Evolutionary conservation across 2,888 invertebrate species (phyloP), one percentile per base, ranked within the genome.

Genomic region (Actias luna): DNA sequence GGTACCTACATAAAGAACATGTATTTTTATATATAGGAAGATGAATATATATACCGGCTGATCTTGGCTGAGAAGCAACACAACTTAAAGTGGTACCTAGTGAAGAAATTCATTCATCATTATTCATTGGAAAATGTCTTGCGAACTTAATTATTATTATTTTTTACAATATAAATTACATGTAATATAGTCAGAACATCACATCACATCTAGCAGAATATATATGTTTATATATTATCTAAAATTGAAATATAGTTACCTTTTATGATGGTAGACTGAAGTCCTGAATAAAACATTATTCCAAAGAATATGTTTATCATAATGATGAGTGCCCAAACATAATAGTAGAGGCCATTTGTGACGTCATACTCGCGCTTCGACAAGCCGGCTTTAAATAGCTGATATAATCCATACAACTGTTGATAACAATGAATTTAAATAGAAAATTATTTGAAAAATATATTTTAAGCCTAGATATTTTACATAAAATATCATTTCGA

Each of bases 231-330:
- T 10, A 12, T 58, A 35, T 14, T 29, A 33, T 42, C 18, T 27
- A 59, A 59, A 10, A 31, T 18, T 33, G 58, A 63, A 46, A 33
- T n/a, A 33, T 31, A 31, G 5, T 29, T 61, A 63, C 92, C 89
- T 87, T 90, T 75, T 68, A 92, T 88, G 60, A 92, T 92, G 22
- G 92, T 87, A 42, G 92, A 90, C 67, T 92, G 92, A 31, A 92
- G 82, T 64, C 88, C 90, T 63, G 88, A 89, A 72, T 92, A 92
- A 74, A 92, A 92, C 84, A 92, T 91, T 59, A 91, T 89, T 1
- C 88, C 85, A 1, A 91, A 80, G 67, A 92, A 92, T 66, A 91
- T 82, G 18, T 90, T 85, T 55, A 91, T 89, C 74, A 89, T 88
- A 31, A 90, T 83, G 57, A 92, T 87, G 14, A 91, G 74, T 3